These are phyloP conservation scores for Megalops cyprinoides DNA, from an alignment of 2,797 vertebrate species.

Conservation along the genomic window DNA sequence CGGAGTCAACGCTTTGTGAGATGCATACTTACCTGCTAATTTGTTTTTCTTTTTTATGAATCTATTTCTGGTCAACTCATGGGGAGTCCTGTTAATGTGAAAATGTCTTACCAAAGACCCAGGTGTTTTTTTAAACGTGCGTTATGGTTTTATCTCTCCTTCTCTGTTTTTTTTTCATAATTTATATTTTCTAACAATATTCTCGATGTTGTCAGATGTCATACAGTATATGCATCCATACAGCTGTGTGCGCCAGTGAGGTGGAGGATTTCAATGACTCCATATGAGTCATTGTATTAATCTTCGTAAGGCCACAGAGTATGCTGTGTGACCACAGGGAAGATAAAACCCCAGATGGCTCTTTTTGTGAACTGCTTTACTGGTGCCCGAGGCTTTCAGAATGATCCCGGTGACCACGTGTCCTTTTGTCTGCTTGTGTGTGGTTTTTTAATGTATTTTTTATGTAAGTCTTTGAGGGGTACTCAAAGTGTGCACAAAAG, in stretches of 20 bases:
- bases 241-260: background rate
- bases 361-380: background rate
- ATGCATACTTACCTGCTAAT: constrained; percentile 18
- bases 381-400: background rate
- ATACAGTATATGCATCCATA: background rate
- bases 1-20: constrained; percentile 22
- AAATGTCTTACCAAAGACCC: constrained; percentile 78
- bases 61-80: constrained; percentile 40
- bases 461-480: background rate
- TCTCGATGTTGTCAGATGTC: background rate
- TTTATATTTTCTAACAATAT: constrained; percentile 4
- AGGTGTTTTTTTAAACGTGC: constrained; percentile 60
- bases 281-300: background rate
- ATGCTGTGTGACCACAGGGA: background rate
- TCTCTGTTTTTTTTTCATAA: constrained; percentile 5
- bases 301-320: background rate
- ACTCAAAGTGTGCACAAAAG: background rate
- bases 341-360: background rate
- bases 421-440: background rate
- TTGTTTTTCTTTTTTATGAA: constrained; percentile 31
- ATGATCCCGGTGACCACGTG: background rate
- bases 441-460: background rate
- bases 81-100: constrained; percentile 58
- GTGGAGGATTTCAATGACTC: background rate
- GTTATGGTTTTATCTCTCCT: constrained; percentile 33